A percentile compares a stretch with the other conserved stretches of the same genome.
These are phyloP conservation scores for Meles meles DNA, from an alignment of 2,113 vertebrate genomes.

Conservation along the genomic window DNA sequence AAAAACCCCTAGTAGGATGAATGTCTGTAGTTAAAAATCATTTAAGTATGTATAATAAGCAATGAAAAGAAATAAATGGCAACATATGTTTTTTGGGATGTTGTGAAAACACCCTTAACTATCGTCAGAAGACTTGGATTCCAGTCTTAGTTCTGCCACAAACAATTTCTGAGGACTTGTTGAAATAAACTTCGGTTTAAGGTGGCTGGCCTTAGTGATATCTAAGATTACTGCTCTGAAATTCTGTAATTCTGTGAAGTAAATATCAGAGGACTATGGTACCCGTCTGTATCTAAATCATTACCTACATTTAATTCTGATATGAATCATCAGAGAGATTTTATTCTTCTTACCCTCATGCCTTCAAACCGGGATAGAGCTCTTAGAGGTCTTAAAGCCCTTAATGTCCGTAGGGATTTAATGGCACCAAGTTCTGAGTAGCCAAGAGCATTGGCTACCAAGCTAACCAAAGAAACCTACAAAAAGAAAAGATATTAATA, in stretches of 20 bases:
- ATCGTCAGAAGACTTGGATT: neutral
- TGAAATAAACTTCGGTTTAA: neutral
- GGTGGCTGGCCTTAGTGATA: neutral
- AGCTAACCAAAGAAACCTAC: constrained; percentile 95
- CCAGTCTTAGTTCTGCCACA: neutral
- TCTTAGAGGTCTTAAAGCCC: constrained; percentile 96
- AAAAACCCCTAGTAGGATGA: neutral
- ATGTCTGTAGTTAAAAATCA: neutral
- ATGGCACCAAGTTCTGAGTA: constrained; percentile 92
- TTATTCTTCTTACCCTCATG: constrained; percentile 94
- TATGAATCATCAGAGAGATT: constrained; percentile 58
- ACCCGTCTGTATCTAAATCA: neutral
- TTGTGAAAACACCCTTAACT: neutral
- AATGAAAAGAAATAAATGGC: constrained; percentile 24
- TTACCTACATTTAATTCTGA: neutral
- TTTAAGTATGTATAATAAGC: neutral
- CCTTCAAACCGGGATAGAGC: constrained; percentile 98
- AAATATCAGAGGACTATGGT: neutral
- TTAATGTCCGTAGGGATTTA: constrained; percentile 95
- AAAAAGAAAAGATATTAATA: constrained; percentile 44
- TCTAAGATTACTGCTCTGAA: neutral
- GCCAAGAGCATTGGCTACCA: constrained; percentile 91
- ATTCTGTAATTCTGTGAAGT: neutral
- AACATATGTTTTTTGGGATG: neutral
- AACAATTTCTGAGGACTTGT: neutral